Base-by-base conservation (phyloP, 2,888 invertebrate species). In the Tortricodes alternella region DNA sequence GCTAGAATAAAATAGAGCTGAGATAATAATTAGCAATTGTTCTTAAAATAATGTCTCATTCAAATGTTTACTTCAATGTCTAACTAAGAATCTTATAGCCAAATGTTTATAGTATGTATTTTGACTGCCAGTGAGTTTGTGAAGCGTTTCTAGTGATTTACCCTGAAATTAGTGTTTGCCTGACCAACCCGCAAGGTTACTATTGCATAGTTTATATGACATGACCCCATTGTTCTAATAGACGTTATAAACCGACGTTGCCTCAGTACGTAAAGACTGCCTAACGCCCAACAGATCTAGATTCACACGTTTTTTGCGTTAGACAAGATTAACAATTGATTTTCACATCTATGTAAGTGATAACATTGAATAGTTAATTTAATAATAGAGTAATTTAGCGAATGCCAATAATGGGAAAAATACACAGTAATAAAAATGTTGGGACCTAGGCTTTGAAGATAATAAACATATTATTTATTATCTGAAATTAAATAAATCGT, bases 271-370 rank as follows among this genome's bases (percentile, higher is more conserved):
- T 38, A 49, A 56, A 48, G 35, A 38, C 49, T 13, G 23, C 9
- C 29, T 49, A 48, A 27, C 48, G 34, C 48, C 27, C 29, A 18
- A 29, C 43, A 37, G 41, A 34, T 49, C 49, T 49, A 61, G 59
- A 63, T 66, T 80, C 80, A 65, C 85, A 85, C 83, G 81, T 76
- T 84, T 82, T 83, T 78, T 55, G 61, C 57, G 46, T 60, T n/a
- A 38, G 37, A 15, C 23, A 13, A 37, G 46, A 61, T 52, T 27
- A 60, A 64, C 63, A 66, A 71, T 62, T 56, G 73, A 67, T 70
- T 70, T 65, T 60, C 57, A 60, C 62, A 68, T 67, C 67, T 67
- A 51, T 68, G 70, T 68, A 68, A 71, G 61, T 69, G 67, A 73
- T 70, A 66, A 67, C 59, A 65, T 64, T 67, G 56, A 56, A 44